Percentiles rank a stretch among this genome's conserved stretches.
Conservation (phyloP, 2,797 vertebrate genomes). For the Loriculus beryllinus region DNA sequence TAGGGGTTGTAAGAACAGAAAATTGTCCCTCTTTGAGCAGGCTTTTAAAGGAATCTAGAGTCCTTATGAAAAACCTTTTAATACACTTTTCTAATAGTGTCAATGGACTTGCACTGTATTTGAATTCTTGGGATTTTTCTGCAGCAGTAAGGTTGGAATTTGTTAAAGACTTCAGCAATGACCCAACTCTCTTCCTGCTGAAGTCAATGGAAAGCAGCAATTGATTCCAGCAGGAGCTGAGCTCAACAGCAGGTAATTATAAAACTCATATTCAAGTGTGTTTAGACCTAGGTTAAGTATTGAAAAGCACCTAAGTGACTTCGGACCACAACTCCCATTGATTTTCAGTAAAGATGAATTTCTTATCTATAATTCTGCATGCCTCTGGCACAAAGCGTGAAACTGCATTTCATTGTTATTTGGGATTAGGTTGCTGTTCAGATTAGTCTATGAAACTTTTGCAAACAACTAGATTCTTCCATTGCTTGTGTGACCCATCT, state of each 20-base stretch:
- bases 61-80: background rate
- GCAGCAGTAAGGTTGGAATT: background rate
- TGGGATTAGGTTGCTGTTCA: background rate
- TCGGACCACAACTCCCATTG: background rate
- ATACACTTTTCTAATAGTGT: background rate
- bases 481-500: background rate
- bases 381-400: background rate
- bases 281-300: background rate
- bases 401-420: background rate
- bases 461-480: background rate
- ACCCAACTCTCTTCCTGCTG: background rate
- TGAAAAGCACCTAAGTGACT: background rate
- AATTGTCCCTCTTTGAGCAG: background rate
- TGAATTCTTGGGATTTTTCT: background rate
- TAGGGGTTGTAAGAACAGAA: background rate
- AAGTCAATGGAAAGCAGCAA: background rate
- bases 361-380: accelerated
- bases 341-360: background rate
- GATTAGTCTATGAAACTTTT: background rate
- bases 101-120: background rate
- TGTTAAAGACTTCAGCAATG: background rate
- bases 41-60: background rate
- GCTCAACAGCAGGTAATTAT: background rate
- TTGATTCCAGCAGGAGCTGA: background rate
- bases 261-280: background rate